Percentiles rank a stretch among this genome's conserved stretches.
These are phyloP conservation scores for Phalangium opilio DNA, from an alignment of 2,888 invertebrate genomes.

Conservation along the genomic window DNA sequence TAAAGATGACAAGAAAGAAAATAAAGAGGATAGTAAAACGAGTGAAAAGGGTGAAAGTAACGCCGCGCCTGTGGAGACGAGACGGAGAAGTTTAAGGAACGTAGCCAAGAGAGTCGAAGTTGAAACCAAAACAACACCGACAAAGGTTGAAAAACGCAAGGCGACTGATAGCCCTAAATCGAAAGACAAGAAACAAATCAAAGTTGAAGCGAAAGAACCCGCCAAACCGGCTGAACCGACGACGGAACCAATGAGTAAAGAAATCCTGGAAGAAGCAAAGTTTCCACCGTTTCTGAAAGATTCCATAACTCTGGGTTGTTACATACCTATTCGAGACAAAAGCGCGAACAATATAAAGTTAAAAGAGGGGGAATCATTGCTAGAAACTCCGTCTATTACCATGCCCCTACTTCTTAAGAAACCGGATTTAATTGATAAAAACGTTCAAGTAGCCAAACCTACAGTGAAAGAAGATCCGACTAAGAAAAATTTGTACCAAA, in stretches of 20 bases:
- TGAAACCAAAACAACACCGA: no score
- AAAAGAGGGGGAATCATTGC: constrained; percentile 17
- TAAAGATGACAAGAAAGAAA: no score
- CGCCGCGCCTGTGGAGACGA: no score
- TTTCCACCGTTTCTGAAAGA: background rate
- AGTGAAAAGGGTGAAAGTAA: no score
- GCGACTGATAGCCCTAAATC: no score
- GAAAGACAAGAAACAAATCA: no score
- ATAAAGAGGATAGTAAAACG: no score
- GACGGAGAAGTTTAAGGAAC: no score
- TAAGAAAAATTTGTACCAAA: background rate
- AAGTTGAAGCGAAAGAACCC: no score
- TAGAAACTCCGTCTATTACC: constrained; percentile 21
- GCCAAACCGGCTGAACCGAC: no score
- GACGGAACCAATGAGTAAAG: background rate
- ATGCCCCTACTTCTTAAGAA: constrained; percentile 22
- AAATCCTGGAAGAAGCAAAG: background rate
- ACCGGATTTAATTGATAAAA: constrained; percentile 7
- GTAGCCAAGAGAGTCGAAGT: no score
- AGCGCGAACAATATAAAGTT: constrained; percentile 14
- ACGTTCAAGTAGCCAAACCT: background rate
- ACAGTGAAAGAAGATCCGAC: background rate
- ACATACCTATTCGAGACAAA: constrained; percentile 17
- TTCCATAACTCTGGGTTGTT: constrained; percentile 7
- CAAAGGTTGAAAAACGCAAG: no score